These are phyloP conservation scores for Dryobates pubescens DNA, from an alignment of 2,797 vertebrate genomes.

Conservation along the genomic window DNA sequence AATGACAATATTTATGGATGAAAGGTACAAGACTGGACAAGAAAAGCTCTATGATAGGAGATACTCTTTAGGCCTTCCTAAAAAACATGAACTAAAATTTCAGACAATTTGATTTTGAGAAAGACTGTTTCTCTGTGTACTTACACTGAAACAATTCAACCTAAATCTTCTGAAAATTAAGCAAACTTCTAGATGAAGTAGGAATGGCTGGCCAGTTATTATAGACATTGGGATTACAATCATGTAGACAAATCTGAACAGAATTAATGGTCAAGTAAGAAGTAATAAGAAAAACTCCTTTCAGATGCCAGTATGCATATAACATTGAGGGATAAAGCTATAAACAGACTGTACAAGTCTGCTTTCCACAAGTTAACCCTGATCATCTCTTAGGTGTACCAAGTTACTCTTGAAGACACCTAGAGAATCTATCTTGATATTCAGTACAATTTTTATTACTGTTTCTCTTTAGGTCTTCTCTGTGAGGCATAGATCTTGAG, in stretches of 20 bases:
- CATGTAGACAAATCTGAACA: background rate
- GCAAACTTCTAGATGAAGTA: fast-evolving
- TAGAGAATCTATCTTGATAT: background rate
- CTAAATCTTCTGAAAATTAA: background rate
- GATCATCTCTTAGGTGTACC: background rate
- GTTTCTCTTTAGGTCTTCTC: background rate
- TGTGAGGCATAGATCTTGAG: background rate
- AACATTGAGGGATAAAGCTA: background rate
- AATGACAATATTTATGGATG: background rate
- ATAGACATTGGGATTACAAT: background rate
- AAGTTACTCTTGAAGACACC: background rate
- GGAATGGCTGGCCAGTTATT: background rate
- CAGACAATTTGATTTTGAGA: background rate
- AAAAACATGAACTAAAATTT: background rate
- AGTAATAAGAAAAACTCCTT: background rate
- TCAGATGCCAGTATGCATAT: background rate
- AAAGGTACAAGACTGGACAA: background rate
- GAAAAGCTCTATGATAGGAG: background rate
- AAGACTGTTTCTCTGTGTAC: background rate
- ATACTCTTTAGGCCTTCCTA: background rate
- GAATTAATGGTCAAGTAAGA: background rate
- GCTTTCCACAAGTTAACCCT: background rate
- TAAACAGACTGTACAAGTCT: background rate
- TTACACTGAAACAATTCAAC: background rate
- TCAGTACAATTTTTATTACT: fast-evolving